These are phyloP conservation scores for Acanthopleura granulata DNA, from an alignment of 2,888 invertebrate genomes.

Conservation along the genomic window DNA sequence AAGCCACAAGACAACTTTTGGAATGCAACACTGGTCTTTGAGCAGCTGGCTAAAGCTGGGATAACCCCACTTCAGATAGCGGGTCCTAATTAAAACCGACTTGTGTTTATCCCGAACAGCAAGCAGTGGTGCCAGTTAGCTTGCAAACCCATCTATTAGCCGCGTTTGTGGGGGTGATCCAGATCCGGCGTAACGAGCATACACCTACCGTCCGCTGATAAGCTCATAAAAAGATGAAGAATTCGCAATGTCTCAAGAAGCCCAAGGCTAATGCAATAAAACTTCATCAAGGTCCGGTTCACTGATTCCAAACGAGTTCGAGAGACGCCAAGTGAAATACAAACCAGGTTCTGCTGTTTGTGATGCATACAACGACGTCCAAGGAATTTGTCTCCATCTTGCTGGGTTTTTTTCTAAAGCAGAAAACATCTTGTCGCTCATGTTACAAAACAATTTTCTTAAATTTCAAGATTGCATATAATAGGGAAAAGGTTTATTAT, in stretches of 20 bases:
- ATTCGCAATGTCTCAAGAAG: neutral
- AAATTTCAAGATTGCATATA: too few species aligned
- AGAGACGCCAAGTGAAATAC: too few species aligned
- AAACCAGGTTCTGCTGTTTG: too few species aligned
- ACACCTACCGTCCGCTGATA: neutral
- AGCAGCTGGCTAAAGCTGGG: slow-evolving; percentile 4
- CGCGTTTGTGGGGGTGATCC: neutral
- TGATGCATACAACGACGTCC: too few species aligned
- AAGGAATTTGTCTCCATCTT: too few species aligned
- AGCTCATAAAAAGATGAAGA: neutral
- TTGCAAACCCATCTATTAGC: slow-evolving; percentile 4
- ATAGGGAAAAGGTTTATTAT: too few species aligned
- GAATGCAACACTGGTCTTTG: neutral
- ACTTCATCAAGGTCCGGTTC: neutral
- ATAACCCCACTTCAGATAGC: neutral
- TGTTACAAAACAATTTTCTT: too few species aligned
- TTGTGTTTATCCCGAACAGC: neutral
- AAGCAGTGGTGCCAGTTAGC: neutral
- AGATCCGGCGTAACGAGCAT: neutral
- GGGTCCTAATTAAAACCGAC: neutral
- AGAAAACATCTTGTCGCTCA: too few species aligned
- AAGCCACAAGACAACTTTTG: too few species aligned
- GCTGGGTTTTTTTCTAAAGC: too few species aligned
- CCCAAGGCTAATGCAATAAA: neutral
- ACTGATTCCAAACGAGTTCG: too few species aligned